A percentile compares a stretch with the other conserved stretches of the same genome.
These are phyloP conservation scores for Nectonema munidae DNA, from an alignment of 2,888 invertebrate species.

Conservation along the genomic window DNA sequence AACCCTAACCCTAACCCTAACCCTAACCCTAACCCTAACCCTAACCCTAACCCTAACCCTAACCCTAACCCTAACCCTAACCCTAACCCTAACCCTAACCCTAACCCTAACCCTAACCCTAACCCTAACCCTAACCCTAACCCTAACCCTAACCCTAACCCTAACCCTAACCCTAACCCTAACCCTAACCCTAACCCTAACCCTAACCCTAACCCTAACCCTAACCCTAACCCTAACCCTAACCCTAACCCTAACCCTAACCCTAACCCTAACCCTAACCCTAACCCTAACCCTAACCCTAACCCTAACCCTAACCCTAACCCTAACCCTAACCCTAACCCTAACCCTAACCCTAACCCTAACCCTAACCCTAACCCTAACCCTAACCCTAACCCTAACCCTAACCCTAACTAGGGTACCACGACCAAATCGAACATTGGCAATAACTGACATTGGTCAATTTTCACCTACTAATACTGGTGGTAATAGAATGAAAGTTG, in stretches of 20 bases:
- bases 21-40: constrained; percentile 14
- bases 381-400: constrained; percentile 16
- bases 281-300: constrained; percentile 10
- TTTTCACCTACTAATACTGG: no score
- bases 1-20: constrained; percentile 14
- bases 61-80: constrained; percentile 11
- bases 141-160: background rate
- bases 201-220: background rate
- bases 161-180: background rate
- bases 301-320: constrained; percentile 11
- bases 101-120: background rate
- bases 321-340: background rate
- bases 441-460: no score
- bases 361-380: constrained; percentile 16
- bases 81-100: background rate
- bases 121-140: background rate
- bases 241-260: constrained; percentile 10
- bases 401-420: constrained; percentile 13
- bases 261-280: constrained; percentile 11
- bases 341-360: constrained; percentile 17
- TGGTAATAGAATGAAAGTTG: no score
- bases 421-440: constrained; percentile 16
- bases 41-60: constrained; percentile 11
- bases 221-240: background rate
- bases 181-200: background rate